A percentile compares a stretch with the other conserved stretches of the same genome.
phyloP scores from a whole-genome alignment of 2,113 vertebrate species.

The Embiotoca jacksoni region DNA sequence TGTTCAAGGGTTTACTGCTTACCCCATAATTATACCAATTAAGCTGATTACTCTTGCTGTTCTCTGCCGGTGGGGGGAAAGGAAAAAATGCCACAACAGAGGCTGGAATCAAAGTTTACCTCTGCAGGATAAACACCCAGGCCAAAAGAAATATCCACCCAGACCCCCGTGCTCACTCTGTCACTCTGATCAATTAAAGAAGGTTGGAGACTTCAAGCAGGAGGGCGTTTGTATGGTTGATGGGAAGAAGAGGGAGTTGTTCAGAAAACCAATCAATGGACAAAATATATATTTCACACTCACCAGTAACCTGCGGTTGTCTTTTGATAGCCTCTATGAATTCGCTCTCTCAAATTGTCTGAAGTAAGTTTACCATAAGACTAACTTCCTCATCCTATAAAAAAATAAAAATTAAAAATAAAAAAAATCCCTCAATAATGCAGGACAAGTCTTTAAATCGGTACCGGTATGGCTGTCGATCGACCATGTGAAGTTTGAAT shows the following conservation, averaged over 20 bases:
- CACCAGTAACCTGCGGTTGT: slow-evolving; percentile 26
- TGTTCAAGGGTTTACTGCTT: slow-evolving; percentile 63
- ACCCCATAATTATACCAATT: slow-evolving; percentile 73
- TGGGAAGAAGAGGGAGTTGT: slow-evolving; percentile 28
- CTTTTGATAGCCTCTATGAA: slow-evolving; percentile 40
- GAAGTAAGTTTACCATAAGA: not conserved
- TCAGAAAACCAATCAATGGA: slow-evolving; percentile 60
- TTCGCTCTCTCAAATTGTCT: slow-evolving; percentile 13
- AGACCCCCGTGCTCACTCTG: slow-evolving; percentile 2
- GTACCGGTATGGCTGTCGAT: not conserved
- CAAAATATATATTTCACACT: slow-evolving; percentile 74
- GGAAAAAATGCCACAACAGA: slow-evolving; percentile 57
- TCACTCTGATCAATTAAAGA: slow-evolving; percentile 48
- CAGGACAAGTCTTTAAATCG: not conserved
- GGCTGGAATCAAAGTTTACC: slow-evolving; percentile 67
- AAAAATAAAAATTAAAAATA: too few species aligned
- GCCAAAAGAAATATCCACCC: slow-evolving; percentile 44
- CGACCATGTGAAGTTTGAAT: slow-evolving; percentile 28
- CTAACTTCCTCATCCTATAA: slow-evolving; percentile 21
- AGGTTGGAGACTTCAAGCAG: slow-evolving; percentile 44
- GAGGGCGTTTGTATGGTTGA: slow-evolving; percentile 14
- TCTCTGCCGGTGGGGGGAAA: slow-evolving; percentile 63
- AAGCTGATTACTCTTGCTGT: slow-evolving; percentile 73
- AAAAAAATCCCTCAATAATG: not conserved
- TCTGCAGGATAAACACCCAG: slow-evolving; percentile 59